Conservation (phyloP, 2,888 invertebrate species). For the Drosophila tripunctata region DNA sequence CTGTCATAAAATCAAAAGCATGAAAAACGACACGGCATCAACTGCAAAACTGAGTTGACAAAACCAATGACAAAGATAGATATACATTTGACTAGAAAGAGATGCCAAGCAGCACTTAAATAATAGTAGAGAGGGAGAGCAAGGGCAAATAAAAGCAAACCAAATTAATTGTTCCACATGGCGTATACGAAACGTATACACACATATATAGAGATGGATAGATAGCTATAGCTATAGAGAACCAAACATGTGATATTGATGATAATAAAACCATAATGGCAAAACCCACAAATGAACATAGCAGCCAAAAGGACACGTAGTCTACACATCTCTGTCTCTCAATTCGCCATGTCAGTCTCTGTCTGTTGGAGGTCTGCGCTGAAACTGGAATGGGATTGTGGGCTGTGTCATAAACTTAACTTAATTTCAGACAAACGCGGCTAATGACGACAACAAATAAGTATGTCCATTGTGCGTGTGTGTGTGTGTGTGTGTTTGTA, state of each 20-base stretch:
- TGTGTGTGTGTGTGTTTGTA: slow-evolving; percentile 2
- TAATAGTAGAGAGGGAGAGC: too few species aligned
- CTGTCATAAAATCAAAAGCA: slow-evolving; percentile 78
- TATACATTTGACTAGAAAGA: slow-evolving; percentile 1
- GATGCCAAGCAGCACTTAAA: slow-evolving; percentile 61
- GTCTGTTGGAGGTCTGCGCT: slow-evolving; percentile 27
- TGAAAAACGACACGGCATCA: slow-evolving; percentile 59
- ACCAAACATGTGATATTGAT: slow-evolving; percentile 73
- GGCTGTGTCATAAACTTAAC: slow-evolving; percentile 71
- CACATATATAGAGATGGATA: background rate
- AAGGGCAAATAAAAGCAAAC: slow-evolving; percentile 67
- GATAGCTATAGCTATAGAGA: too few species aligned
- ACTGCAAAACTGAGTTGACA: slow-evolving; percentile 32
- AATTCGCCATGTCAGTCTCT: background rate
- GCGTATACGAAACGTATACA: slow-evolving; percentile 21
- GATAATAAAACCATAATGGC: slow-evolving; percentile 78
- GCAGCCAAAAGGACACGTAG: slow-evolving; percentile 19
- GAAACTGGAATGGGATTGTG: slow-evolving; percentile 15
- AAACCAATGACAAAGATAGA: slow-evolving; percentile 15
- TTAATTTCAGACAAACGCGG: slow-evolving; percentile 75
- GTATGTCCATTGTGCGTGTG: slow-evolving; percentile 34
- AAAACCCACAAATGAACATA: slow-evolving; percentile 42
- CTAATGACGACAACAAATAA: slow-evolving; percentile 76
- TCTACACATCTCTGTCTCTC: background rate
- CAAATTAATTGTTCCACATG: slow-evolving; percentile 72